These are phyloP conservation scores for Aurelia sp. DNA, from an alignment of 30 jellyfish, hydroid and myxozoan genomes.

Conservation along the genomic window DNA sequence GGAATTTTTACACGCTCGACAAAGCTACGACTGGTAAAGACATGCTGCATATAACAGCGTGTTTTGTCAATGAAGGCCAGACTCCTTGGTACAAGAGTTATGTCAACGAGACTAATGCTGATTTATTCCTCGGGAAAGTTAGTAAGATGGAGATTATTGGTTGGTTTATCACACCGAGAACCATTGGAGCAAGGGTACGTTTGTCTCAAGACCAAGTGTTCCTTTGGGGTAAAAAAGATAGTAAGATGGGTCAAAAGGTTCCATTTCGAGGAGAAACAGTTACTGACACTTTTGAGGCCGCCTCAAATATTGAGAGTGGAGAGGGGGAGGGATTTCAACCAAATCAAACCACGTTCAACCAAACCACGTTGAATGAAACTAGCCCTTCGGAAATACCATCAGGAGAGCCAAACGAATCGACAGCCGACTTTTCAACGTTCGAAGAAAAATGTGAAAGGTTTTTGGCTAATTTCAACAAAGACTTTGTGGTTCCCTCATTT, in stretches of 20 bases:
- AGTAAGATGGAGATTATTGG: constrained; percentile 54
- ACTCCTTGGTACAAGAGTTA: constrained; percentile 27
- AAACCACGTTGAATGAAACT: background rate
- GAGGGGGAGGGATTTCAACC: background rate
- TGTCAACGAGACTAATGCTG: background rate
- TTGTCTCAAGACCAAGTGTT: constrained; percentile 45
- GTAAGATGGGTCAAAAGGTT: background rate
- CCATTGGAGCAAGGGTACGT: constrained; percentile 60
- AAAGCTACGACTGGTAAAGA: background rate
- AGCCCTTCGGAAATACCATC: background rate
- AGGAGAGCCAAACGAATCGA: background rate
- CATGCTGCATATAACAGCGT: constrained; percentile 35
- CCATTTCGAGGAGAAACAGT: background rate
- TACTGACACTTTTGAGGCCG: background rate
- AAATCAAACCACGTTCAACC: background rate
- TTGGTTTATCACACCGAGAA: constrained; percentile 53
- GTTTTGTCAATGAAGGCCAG: constrained; percentile 12
- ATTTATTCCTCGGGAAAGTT: constrained; percentile 39
- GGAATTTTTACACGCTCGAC: background rate
- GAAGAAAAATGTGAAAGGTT: background rate
- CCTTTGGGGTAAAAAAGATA: constrained; percentile 76
- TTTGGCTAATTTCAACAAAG: background rate
- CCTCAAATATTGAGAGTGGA: background rate
- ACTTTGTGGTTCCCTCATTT: constrained; percentile 20
- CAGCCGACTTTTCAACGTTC: background rate